These are phyloP conservation scores for Pavo muticus DNA, from an alignment of 2,113 vertebrate species.

Conservation along the genomic window DNA sequence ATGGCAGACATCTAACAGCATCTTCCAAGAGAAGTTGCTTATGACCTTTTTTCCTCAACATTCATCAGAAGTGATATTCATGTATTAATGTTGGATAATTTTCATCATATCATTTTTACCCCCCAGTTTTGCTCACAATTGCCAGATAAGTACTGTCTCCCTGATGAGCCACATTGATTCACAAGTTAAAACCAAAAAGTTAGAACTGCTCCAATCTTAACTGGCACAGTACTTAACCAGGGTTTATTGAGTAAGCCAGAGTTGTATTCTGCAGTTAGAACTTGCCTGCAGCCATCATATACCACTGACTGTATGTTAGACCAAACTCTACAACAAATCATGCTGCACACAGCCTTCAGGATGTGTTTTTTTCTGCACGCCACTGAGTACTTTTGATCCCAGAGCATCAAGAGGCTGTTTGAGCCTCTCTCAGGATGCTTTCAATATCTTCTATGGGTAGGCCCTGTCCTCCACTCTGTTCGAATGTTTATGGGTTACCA, in stretches of 20 bases:
- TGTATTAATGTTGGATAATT: neutral
- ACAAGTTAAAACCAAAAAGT: neutral
- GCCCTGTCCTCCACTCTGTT: neutral
- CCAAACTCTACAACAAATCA: accelerated
- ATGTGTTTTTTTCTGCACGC: neutral
- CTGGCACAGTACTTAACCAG: neutral
- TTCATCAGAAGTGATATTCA: neutral
- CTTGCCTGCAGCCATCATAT: neutral
- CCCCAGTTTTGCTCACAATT: neutral
- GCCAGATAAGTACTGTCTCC: neutral
- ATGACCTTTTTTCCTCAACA: neutral
- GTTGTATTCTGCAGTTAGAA: neutral
- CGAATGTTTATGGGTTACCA: neutral
- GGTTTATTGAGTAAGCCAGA: neutral
- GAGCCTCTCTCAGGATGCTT: neutral
- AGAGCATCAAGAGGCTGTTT: neutral
- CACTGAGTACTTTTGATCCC: neutral
- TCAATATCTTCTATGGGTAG: neutral
- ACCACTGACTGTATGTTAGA: neutral
- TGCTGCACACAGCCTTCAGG: neutral
- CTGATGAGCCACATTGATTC: neutral
- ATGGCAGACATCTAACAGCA: neutral
- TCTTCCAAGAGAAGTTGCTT: neutral
- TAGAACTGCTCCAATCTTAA: neutral
- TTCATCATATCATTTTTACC: neutral